phyloP scores from a whole-genome alignment of 2,888 invertebrate species.

The Acheta domesticus region DNA sequence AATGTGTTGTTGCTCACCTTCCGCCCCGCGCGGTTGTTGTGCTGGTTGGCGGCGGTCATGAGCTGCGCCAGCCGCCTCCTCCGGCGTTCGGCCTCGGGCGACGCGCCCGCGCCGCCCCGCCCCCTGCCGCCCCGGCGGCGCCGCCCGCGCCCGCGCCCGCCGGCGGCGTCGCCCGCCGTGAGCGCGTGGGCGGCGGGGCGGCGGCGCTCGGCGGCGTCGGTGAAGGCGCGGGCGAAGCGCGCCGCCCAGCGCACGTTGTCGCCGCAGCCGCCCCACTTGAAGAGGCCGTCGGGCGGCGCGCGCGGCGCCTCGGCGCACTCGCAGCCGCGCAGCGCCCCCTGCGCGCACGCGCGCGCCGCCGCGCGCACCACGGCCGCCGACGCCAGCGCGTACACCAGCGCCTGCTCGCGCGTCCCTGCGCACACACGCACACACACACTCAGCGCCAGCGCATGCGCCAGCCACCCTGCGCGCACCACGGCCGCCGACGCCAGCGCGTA shows the following conservation, averaged over 20 bases:
- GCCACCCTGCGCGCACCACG: slow-evolving; percentile 65
- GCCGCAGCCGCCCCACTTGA: slow-evolving; percentile 85
- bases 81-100: slow-evolving; percentile 45
- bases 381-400: slow-evolving; percentile 78
- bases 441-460: slow-evolving; percentile 76
- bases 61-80: slow-evolving; percentile 50
- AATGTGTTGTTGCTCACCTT: slow-evolving; percentile 53
- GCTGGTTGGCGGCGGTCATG: slow-evolving; percentile 70
- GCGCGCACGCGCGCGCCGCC: slow-evolving; percentile 73
- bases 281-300: slow-evolving; percentile 64
- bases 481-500: slow-evolving; percentile 75
- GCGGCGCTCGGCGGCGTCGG: slow-evolving; percentile 51
- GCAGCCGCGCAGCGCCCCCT: slow-evolving; percentile 70
- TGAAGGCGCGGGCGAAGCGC: slow-evolving; percentile 67
- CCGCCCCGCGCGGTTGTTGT: slow-evolving; percentile 74
- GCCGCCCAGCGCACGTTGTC: slow-evolving; percentile 75
- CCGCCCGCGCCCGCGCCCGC: slow-evolving; percentile 43
- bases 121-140: slow-evolving; percentile 53
- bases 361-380: slow-evolving; percentile 75
- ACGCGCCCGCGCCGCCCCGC: slow-evolving; percentile 58
- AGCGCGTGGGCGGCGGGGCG: background rate
- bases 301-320: slow-evolving; percentile 72
- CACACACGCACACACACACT: slow-evolving; percentile 37
- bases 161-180: background rate
- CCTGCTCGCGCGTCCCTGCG: slow-evolving; percentile 79